Base-by-base conservation (phyloP, 2,888 invertebrate species). In the Blastobasis adustella region DNA sequence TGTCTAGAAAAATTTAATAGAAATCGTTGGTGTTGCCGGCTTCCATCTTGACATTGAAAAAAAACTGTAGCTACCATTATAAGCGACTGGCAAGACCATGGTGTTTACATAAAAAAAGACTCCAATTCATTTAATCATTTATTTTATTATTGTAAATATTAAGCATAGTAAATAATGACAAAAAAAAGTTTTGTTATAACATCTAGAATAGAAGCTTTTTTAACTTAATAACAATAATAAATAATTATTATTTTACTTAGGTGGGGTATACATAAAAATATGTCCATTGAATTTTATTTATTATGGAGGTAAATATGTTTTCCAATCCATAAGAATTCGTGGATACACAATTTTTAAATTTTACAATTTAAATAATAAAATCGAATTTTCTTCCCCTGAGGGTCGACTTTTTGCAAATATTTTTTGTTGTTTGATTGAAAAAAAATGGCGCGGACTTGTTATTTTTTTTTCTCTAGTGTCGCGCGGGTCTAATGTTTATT, bases 231-330 rank as follows among this genome's bases (percentile, higher is more conserved):
- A 57, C 56, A 55, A 55, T 52, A 51, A 10, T n/a, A 49, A 54
- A 58, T 58, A 66, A 64, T 63, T 65, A 8, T 6, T 8, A 5
- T 42, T 42, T 42, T 42, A n/a, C n/a, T 42, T 5, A 42, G 40
- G 6, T 40, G 46, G 57, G 58, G 58, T 51, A 56, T 57, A 55
- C 50, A 45, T 10, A 6, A 44, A 9, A 44, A 44, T 6, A 44
- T 59, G 66, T 76, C 79, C 81, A 74, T 71, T 68, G 76, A 81
- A 82, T 82, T 79, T 75, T 56, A 58, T 50, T 54, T 23, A 63
- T 54, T 71, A 79, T 79, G 82, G 82, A 80, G 63, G 66, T 65
- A 56, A 62, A 79, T 82, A 82, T 86, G 85, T 85, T 85, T 79
- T 71, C 23, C 59, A 66, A 70, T 76, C 76, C 76, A 71, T 75